Percentiles rank a stretch among this genome's conserved stretches.
Evolutionary conservation across 1,140 invertebrate genomes (phyloP).

Genomic region (Olivierus martensii): DNA sequence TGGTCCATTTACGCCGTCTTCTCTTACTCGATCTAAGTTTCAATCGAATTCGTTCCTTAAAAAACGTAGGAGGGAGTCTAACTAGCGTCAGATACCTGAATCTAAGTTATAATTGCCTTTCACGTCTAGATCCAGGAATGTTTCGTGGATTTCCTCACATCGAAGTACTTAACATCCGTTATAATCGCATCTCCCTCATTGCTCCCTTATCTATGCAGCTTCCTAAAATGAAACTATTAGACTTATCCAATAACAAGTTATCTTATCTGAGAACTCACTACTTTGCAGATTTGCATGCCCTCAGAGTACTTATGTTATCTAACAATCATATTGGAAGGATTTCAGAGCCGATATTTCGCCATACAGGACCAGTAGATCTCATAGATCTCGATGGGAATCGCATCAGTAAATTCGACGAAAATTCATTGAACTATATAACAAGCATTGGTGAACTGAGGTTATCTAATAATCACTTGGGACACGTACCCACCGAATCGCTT

Average conservation of each 20-base stretch:
- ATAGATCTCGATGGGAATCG: not conserved
- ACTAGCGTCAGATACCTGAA: not conserved
- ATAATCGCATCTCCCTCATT: not conserved
- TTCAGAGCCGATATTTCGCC: not conserved
- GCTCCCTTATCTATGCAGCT: not conserved
- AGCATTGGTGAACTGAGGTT: not conserved
- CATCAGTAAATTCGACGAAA: not conserved
- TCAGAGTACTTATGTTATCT: not conserved
- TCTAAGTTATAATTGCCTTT: constrained; percentile 2
- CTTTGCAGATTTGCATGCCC: not conserved
- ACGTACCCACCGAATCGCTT: not conserved
- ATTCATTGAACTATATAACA: not conserved
- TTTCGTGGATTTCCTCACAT: not conserved
- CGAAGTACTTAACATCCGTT: not conserved
- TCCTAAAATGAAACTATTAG: not conserved
- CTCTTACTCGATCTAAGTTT: not conserved
- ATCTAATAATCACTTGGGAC: not conserved
- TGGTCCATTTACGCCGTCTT: not conserved
- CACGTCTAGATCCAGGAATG: not conserved
- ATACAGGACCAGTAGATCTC: not conserved
- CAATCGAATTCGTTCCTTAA: not conserved
- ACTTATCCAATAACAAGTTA: not conserved
- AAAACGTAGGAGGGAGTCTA: not conserved
- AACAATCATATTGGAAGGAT: not conserved
- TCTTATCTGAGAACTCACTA: not conserved